Evolutionary conservation across 2,888 invertebrate species (phyloP), one percentile per base, ranked within the genome.

Genomic region (Acanthococcus lagerstroemiae): DNA sequence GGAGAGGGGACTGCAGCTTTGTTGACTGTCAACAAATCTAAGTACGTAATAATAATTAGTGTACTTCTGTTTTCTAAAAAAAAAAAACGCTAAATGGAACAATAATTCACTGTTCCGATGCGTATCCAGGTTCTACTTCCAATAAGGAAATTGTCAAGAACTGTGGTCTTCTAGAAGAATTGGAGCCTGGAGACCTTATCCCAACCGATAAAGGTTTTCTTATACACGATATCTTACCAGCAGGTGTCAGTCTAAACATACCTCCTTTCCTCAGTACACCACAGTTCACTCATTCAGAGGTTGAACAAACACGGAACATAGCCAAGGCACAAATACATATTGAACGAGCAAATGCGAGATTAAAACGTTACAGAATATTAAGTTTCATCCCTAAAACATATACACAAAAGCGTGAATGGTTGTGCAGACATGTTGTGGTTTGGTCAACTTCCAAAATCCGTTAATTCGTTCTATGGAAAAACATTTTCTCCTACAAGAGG

Each of bases 41-140:
- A n/a, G n/a, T n/a, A n/a, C n/a, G n/a, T n/a, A n/a, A n/a, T n/a
- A n/a, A n/a, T n/a, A n/a, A n/a, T n/a, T n/a, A n/a, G n/a, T n/a
- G n/a, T n/a, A n/a, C n/a, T n/a, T n/a, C n/a, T n/a, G n/a, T n/a
- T n/a, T n/a, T n/a, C n/a, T n/a, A n/a, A n/a, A n/a, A n/a, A n/a
- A n/a, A n/a, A n/a, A n/a, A n/a, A n/a, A n/a, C n/a, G n/a, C 72
- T 73, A 24, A 72, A 72, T 70, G 73, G 73, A 4, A 70, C 71
- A 5, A 63, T 72, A 5, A 72, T 71, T 6, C 73, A 69, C 68
- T 67, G 70, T 0, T 72, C 71, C 57, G 66, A 68, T 15, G 54
- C 71, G n/a, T 73, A 71, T 68, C 72, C 72, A 24, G 73, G 73
- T 4, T 70, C 71, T 4, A 68, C 67, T 25, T 72, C 72, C 1